Evolutionary conservation across 2,888 invertebrate genomes (phyloP), one percentile per base, ranked within the genome.

Genomic region (Perizoma flavofasciatum): DNA sequence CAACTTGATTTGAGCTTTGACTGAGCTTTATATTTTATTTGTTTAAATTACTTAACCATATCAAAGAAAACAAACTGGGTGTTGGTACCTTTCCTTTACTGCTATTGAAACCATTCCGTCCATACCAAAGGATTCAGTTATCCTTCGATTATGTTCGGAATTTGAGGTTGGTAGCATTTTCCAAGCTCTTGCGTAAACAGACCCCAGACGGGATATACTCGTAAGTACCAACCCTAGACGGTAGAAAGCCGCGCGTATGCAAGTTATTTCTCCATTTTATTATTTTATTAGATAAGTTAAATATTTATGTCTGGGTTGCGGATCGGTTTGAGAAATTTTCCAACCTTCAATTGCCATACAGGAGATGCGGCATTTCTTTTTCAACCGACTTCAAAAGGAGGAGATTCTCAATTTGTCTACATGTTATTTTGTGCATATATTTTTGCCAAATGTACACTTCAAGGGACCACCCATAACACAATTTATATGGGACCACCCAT

Each of bases 101-200:
- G n/a, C 43, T 45, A 52, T 43, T 47, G 51, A 45, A 45, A 57
- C 22, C 47, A 43, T 58, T 52, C 43, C 43, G 22, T 48, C 11
- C 43, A 39, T 35, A 45, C 41, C 49, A 34, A 61, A 56, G 53
- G 53, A 57, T 45, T 10, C 47, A 55, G 57, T 48, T 61, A 59
- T 56, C 49, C 56, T 67, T 55, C 47, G 50, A 61, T 49, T 61
- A 63, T 59, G 59, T 48, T 41, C 39, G 48, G 63, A 67, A 65
- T 65, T 40, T 63, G 35, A 47, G 60, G 55, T 44, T 33, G 46
- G 43, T 44, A 50, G 43, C 39, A 56, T 64, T 63, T 59, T 48
- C 57, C 50, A 33, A 44, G 52, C 50, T 55, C 11, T 11, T 59
- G 46, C 55, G 8, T 55, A 50, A 43, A 59, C 59, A 55, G 49